Base-by-base conservation (phyloP, 2,113 vertebrate genomes). In the Coracopsis vasa region DNA sequence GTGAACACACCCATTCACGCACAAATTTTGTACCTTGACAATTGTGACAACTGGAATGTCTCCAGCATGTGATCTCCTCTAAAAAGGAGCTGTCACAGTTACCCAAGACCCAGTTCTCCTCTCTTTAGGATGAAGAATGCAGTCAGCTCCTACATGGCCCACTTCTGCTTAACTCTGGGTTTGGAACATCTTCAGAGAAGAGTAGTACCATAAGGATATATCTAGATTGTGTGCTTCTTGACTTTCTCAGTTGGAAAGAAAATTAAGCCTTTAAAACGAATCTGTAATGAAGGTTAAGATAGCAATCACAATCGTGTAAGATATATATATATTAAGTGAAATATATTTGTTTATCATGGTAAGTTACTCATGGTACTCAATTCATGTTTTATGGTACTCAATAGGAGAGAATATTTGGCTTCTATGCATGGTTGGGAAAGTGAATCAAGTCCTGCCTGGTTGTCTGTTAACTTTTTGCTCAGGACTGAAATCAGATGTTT, bases 401-500 rank as follows among this genome's bases (percentile, higher is more conserved):
- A 9, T 27, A 69, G 11, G 31, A 44, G n/a, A 24, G 3, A 41
- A 35, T 73, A 72, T 50, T 13, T 50, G 47, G 47, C 37, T 31
- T 69, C 44, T 62, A 62, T 71, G 58, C 35, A 27, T 33, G 61
- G 25, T 62, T 72, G 82, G 35, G 37, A 33, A 41, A 51, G 19
- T 23, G 16, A 37, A 50, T 9, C 18, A 54, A 33, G 37, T 80
- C 60, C 39, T 71, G 51, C 50, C 64, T 74, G 35, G 45, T 44
- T 70, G 51, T 48, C 37, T 51, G 44, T 94, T 91, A 91, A 35
- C 37, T 33, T 83, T 95, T 92, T 85, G 58, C 92, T 94, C 94
- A 88, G 92, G 80, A 91, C 51, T 83, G 72, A 83, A 95, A 93
- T 80, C 84, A 90, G 18, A 65, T 90, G 72, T 41, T 92, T 80